Percentiles rank a stretch among this genome's conserved stretches.
Conservation (phyloP, 2,888 invertebrate species). For the Pollenia angustigena region DNA sequence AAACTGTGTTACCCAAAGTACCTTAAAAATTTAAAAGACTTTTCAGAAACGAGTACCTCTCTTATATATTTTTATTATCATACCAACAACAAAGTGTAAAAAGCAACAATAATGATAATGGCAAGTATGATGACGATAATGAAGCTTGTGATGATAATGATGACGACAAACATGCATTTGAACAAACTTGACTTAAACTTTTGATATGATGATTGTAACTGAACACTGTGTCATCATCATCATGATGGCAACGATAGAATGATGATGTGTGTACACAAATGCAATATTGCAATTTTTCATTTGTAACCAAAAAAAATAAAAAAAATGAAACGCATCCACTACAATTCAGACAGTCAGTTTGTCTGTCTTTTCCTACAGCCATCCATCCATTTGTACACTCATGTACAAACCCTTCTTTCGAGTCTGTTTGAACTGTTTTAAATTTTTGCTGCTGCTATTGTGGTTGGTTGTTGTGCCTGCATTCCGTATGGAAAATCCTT, state of each 20-base stretch:
- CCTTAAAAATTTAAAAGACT: background rate
- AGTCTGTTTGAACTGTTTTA: constrained; percentile 2
- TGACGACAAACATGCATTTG: constrained; percentile 60
- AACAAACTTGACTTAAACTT: constrained; percentile 62
- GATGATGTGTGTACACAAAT: constrained; percentile 20
- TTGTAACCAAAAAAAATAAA: constrained; percentile 29
- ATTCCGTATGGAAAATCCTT: constrained; percentile 51
- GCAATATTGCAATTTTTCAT: constrained; percentile 63
- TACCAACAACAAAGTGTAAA: background rate
- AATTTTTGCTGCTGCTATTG: constrained; percentile 1
- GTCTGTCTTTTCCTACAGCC: constrained; percentile 2
- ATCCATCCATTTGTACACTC: background rate
- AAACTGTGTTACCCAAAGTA: no score
- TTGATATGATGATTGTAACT: constrained; percentile 59
- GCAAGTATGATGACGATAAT: constrained; percentile 18
- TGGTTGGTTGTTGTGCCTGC: constrained; percentile 3
- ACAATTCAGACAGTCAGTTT: constrained; percentile 21
- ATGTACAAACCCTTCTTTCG: constrained; percentile 10
- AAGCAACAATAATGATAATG: constrained; percentile 5
- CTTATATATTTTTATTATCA: background rate
- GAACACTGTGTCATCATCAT: constrained; percentile 29
- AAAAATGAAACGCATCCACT: constrained; percentile 14
- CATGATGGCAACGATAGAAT: constrained; percentile 4
- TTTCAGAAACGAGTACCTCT: background rate
- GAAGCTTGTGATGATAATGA: constrained; percentile 23